Evolutionary conservation across 2,797 vertebrate genomes (phyloP).

Genomic region (Acrossocheilus wenchowensis): DNA sequence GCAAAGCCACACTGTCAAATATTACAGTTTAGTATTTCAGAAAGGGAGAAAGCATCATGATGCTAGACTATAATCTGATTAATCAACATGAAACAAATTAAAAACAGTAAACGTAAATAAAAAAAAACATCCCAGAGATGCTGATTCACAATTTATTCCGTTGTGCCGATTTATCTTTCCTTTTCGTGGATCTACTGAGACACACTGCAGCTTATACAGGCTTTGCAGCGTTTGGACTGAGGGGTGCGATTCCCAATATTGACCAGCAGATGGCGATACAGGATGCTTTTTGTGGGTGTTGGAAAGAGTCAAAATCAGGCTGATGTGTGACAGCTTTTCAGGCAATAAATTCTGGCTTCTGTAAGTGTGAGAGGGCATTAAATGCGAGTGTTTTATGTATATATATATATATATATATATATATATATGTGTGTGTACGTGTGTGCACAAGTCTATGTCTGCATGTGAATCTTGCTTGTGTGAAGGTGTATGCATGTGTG

Average conservation of each 20-base stretch:
- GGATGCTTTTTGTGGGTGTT: conserved; percentile 50
- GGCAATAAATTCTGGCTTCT: conserved; percentile 54
- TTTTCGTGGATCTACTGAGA: conserved; percentile 30
- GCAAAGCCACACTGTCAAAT: conserved; percentile 24
- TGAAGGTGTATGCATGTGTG: conserved; percentile 41
- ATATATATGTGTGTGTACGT: conserved; percentile 2
- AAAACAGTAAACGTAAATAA: neutral
- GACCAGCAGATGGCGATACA: conserved; percentile 74
- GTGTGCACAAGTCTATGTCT: conserved; percentile 40
- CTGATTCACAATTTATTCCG: conserved; percentile 28
- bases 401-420: neutral
- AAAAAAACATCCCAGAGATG: conserved; percentile 45
- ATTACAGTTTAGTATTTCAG: conserved; percentile 29
- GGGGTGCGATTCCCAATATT: conserved; percentile 58
- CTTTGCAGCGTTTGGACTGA: neutral
- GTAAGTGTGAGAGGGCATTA: conserved; percentile 65
- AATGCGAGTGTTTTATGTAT: conserved; percentile 31
- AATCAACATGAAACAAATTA: neutral
- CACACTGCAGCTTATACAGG: conserved; percentile 34
- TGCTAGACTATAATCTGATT: conserved; percentile 37
- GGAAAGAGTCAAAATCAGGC: conserved; percentile 30
- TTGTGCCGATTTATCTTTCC: conserved; percentile 18
- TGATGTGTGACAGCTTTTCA: conserved; percentile 70
- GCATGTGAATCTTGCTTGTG: conserved; percentile 1
- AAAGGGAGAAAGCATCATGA: conserved; percentile 32